These are phyloP conservation scores for Amblyraja radiata DNA, from an alignment of 2,797 vertebrate genomes.

Conservation along the genomic window DNA sequence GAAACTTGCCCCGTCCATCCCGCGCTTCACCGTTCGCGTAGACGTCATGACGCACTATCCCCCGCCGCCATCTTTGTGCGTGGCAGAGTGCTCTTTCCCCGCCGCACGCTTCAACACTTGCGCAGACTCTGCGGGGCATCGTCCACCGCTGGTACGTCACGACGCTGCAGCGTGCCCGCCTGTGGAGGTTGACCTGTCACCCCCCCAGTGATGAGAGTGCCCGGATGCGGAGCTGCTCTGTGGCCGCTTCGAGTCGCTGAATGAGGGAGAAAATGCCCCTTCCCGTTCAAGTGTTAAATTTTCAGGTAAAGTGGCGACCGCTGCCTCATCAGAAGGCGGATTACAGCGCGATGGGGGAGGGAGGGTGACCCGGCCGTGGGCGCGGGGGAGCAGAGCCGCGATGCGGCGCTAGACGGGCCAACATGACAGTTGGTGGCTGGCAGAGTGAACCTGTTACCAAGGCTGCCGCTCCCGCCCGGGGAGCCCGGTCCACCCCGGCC, in stretches of 20 bases:
- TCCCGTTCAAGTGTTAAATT: constrained; percentile 84
- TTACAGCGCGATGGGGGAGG: not conserved
- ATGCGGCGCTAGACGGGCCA: not conserved
- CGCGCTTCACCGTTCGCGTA: not conserved
- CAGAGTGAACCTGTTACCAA: constrained; percentile 15
- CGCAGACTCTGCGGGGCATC: too few relatives aligned
- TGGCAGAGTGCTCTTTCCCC: not conserved
- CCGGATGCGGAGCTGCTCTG: constrained; percentile 55
- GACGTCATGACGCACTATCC: not conserved
- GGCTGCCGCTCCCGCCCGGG: not conserved
- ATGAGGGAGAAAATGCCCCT: constrained; percentile 68
- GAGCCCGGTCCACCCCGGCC: too few relatives aligned
- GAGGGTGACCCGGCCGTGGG: not conserved
- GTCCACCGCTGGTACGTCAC: not conserved
- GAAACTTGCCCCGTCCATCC: too few relatives aligned
- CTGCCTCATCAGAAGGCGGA: not conserved
- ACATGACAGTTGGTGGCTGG: constrained; percentile 34
- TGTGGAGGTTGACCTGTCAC: not conserved
- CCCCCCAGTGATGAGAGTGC: constrained; percentile 36
- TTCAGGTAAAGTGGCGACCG: constrained; percentile 66
- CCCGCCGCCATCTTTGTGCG: not conserved
- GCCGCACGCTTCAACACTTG: too few relatives aligned
- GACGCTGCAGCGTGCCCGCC: not conserved
- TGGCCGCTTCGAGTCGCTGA: constrained; percentile 45
- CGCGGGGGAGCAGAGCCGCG: not conserved